These are phyloP conservation scores for Archips xylosteana DNA, from an alignment of 2,888 invertebrate genomes.

Conservation along the genomic window DNA sequence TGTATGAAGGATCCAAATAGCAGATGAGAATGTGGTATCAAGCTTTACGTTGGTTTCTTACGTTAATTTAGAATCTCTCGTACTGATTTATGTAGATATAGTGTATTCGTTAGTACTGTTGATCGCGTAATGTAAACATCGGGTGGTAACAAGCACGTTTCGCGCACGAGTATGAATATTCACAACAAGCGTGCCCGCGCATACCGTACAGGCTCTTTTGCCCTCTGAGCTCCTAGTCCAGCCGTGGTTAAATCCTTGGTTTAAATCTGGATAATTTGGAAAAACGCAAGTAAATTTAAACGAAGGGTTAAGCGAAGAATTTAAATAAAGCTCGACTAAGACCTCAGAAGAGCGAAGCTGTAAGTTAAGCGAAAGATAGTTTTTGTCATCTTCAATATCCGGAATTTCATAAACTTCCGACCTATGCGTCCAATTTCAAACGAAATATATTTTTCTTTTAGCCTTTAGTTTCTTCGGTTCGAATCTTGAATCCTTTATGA, in stretches of 20 bases:
- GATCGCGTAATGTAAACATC: slow-evolving; percentile 4
- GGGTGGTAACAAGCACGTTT: background rate
- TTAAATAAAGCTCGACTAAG: background rate
- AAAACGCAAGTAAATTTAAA: background rate
- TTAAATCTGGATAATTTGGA: background rate
- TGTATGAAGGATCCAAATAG: too few species aligned
- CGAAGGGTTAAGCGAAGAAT: background rate
- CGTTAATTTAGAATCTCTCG: background rate
- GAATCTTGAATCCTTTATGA: slow-evolving; percentile 9
- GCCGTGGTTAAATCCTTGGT: background rate
- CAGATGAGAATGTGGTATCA: background rate
- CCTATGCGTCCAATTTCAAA: background rate
- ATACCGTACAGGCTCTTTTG: slow-evolving; percentile 26
- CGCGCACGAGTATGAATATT: slow-evolving; percentile 38
- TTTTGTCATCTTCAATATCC: slow-evolving; percentile 1
- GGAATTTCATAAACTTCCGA: slow-evolving; percentile 3
- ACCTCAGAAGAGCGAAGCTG: background rate
- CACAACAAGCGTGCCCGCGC: slow-evolving; percentile 37
- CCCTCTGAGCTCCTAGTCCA: slow-evolving; percentile 7
- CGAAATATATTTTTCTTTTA: background rate
- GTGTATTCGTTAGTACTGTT: background rate
- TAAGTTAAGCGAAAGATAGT: background rate
- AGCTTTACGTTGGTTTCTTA: background rate
- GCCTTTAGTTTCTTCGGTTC: slow-evolving; percentile 2
- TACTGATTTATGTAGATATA: background rate